Evolutionary conservation across 2,888 invertebrate genomes (phyloP), one percentile per base, ranked within the genome.

Genomic region (Idaea aversata): DNA sequence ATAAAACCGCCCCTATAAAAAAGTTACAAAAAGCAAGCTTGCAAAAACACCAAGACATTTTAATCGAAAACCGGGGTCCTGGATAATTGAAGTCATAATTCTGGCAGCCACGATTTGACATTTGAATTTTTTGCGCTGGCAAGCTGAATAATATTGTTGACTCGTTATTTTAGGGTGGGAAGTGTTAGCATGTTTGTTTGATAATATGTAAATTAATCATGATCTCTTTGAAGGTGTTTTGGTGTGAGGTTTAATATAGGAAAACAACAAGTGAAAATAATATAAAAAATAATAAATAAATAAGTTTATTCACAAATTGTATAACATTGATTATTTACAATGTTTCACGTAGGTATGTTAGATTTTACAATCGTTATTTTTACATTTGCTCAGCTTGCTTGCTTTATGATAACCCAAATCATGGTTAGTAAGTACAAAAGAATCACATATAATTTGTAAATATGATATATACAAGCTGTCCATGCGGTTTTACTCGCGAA

Each of bases 61-160:
- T 91, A 91, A 92, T 91, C 89, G 88, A 78, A 84, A 78, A 79
- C 79, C 77, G 76, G 81, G 82, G 79, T 80, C 76, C 65, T 63
- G 78, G 79, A 86, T 92, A 92, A 93, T 93, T 92, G 92, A 86
- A 88, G 86, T 86, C 79, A 92, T 93, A 91, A 91, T 85, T 92
- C 88, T 90, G 86, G 88, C 88, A 86, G 80, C 90, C 91, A 90
- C 88, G 83, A 78, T 90, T 90, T 91, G 92, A 92, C 92, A 91
- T 92, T 92, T 91, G 87, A 86, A 82, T 90, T 88, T 88, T 86
- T 90, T 72, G 74, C 84, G 81, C 85, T 81, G 83, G 80, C 82
- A 82, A 85, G 84, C 85, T 82, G 86, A 87, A 84, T 88, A 87
- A 87, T 87, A 63, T 86, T 82, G 84, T 82, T 81, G 76, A 77